These are phyloP conservation scores for Mellilla xanthometata DNA, from an alignment of 2,888 invertebrate genomes.

Conservation along the genomic window DNA sequence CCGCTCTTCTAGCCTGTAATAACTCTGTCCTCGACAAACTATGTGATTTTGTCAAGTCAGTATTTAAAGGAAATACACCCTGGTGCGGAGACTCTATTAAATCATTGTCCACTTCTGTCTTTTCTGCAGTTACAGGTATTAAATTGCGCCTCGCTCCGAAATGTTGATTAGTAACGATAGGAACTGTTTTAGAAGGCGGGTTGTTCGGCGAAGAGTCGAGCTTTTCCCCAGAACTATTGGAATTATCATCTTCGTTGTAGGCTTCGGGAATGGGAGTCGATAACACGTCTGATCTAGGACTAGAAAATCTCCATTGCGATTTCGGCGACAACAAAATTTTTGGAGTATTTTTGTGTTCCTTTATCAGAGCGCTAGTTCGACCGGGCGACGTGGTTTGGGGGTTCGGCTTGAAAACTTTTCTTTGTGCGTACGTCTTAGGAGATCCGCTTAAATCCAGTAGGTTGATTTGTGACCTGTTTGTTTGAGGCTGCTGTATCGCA, in stretches of 20 bases:
- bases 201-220: slow-evolving; percentile 59
- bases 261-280: slow-evolving; percentile 94
- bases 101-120: slow-evolving; percentile 52
- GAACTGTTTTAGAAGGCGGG: slow-evolving; percentile 70
- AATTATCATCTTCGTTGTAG: slow-evolving; percentile 89
- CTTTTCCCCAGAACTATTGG: slow-evolving; percentile 83
- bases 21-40: slow-evolving; percentile 73
- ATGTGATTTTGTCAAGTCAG: slow-evolving; percentile 56
- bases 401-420: slow-evolving; percentile 81
- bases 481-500: slow-evolving; percentile 45
- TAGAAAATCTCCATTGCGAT: slow-evolving; percentile 88
- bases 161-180: slow-evolving; percentile 73
- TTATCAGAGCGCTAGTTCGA: slow-evolving; percentile 73
- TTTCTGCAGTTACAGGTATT: slow-evolving; percentile 67
- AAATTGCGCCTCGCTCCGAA: slow-evolving; percentile 73
- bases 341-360: slow-evolving; percentile 79
- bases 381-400: slow-evolving; percentile 79
- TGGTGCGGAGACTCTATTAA: slow-evolving; percentile 55
- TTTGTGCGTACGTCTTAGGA: slow-evolving; percentile 86
- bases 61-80: slow-evolving; percentile 74
- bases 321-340: slow-evolving; percentile 87
- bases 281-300: slow-evolving; percentile 91
- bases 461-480: slow-evolving; percentile 79
- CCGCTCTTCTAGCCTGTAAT: slow-evolving; percentile 84
- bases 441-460: slow-evolving; percentile 88